These are phyloP conservation scores for Thera obeliscata DNA, from an alignment of 2,888 invertebrate genomes.

Conservation along the genomic window DNA sequence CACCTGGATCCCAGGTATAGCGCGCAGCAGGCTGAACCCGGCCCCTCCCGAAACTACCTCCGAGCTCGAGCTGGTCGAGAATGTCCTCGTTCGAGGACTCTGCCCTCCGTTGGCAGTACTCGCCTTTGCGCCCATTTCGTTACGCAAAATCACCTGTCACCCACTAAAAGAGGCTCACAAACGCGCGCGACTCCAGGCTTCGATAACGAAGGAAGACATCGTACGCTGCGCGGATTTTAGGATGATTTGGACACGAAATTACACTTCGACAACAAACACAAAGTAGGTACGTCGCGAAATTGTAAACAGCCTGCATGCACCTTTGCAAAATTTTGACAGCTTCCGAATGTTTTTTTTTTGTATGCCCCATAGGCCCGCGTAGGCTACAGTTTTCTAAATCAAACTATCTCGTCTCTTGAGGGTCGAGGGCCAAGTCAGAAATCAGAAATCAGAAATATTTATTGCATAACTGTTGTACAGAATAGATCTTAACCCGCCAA, in stretches of 20 bases:
- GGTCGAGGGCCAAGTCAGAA: too few species aligned
- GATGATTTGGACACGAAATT: slow-evolving; percentile 57
- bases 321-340: slow-evolving; percentile 83
- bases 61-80: slow-evolving; percentile 89
- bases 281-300: slow-evolving; percentile 69
- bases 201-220: slow-evolving; percentile 80
- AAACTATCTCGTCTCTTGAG: neutral
- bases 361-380: too few species aligned
- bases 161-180: slow-evolving; percentile 71
- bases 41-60: slow-evolving; percentile 85
- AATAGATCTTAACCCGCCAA: too few species aligned
- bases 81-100: slow-evolving; percentile 89
- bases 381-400: neutral
- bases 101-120: slow-evolving; percentile 92
- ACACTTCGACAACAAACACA: slow-evolving; percentile 67
- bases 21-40: slow-evolving; percentile 88
- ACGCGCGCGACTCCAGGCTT: slow-evolving; percentile 71
- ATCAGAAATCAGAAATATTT: too few species aligned
- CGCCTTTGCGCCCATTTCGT: slow-evolving; percentile 92
- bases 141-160: slow-evolving; percentile 79
- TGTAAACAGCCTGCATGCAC: slow-evolving; percentile 82
- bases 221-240: slow-evolving; percentile 61
- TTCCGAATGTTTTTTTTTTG: slow-evolving; percentile 36
- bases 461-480: too few species aligned
- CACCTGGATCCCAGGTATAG: slow-evolving; percentile 89